These are phyloP conservation scores for Frankliniella intonsa DNA, from an alignment of 2,888 invertebrate genomes.

Conservation along the genomic window DNA sequence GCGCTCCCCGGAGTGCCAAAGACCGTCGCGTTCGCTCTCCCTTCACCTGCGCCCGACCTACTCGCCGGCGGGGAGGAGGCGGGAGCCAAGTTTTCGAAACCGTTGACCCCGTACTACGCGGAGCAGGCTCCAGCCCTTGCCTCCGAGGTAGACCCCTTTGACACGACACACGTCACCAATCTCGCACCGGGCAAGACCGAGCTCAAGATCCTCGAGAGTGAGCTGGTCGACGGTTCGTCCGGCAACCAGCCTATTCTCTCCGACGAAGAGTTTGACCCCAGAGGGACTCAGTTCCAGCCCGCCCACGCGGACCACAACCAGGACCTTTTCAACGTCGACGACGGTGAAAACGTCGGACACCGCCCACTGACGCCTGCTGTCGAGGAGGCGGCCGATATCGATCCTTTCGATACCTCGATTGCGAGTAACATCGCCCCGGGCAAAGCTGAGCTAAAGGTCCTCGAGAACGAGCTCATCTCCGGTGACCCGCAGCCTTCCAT, in stretches of 20 bases:
- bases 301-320: neutral
- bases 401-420: conserved; percentile 86
- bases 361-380: conserved; percentile 53
- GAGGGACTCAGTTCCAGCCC: conserved; percentile 51
- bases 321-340: conserved; percentile 11
- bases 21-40: conserved; percentile 58
- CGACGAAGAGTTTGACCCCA: conserved; percentile 48
- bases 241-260: neutral
- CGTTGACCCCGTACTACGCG: conserved; percentile 76
- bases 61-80: conserved; percentile 56
- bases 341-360: neutral
- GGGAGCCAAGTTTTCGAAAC: conserved; percentile 58
- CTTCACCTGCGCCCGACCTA: conserved; percentile 53
- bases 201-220: conserved; percentile 54
- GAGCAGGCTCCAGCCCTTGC: conserved; percentile 36
- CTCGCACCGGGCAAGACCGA: conserved; percentile 55
- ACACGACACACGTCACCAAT: conserved; percentile 58
- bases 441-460: conserved; percentile 69
- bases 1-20: conserved; percentile 50
- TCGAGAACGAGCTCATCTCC: conserved; percentile 68
- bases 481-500: conserved; percentile 48
- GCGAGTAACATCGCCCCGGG: conserved; percentile 71
- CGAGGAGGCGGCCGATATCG: conserved; percentile 50
- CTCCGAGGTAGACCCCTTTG: conserved; percentile 57
- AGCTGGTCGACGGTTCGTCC: conserved; percentile 43